Evolutionary conservation across 2,888 invertebrate genomes (phyloP), one percentile per base, ranked within the genome.

Genomic region (Rosalia funebris): DNA sequence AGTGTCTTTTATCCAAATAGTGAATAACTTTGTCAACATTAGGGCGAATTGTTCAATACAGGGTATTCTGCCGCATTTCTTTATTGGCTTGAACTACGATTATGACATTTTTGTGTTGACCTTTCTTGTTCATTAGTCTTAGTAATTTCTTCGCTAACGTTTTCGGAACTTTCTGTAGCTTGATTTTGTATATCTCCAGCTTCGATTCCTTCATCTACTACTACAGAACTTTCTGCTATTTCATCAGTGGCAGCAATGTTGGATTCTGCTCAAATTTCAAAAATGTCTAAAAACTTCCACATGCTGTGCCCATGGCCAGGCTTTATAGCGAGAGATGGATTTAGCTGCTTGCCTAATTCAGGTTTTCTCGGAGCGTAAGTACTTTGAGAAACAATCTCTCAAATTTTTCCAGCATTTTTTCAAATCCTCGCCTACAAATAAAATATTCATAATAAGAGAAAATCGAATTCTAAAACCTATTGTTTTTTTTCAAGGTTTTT

Each of bases 401-500:
- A 41, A 41, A 16, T 41, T 41, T 41, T 41, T 41, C 15, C 41
- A 41, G 15, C 41, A 16, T 16, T 41, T 41, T 41, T 41, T 41
- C 4, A 41, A 16, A 16, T 41, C 41, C 2, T 41, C 16, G 41
- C 41, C 41, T 41, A 9, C 5, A 41, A 41, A 41, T 41, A 11
- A 41, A 11, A 34, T 11, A 10, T 34, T 10, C 34, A 34, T 34
- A 34, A 34, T 34, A n/a, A 34, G 11, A 7, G 5, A 7, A 34
- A 34, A 34, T 34, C 42, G n/a, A 34, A 36, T 1, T 25, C 25
- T 25, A 25, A 25, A 25, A 25, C 3, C 7, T 25, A 25, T 7
- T 25, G 7, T 25, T 41, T 52, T 52, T 52, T 52, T 52, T 15
- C 39, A 52, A 39, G 50, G n/a, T n/a, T 34, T 50, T 50, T 36